Conservation (phyloP, 1,140 invertebrate genomes). For the Phortica variegata region DNA sequence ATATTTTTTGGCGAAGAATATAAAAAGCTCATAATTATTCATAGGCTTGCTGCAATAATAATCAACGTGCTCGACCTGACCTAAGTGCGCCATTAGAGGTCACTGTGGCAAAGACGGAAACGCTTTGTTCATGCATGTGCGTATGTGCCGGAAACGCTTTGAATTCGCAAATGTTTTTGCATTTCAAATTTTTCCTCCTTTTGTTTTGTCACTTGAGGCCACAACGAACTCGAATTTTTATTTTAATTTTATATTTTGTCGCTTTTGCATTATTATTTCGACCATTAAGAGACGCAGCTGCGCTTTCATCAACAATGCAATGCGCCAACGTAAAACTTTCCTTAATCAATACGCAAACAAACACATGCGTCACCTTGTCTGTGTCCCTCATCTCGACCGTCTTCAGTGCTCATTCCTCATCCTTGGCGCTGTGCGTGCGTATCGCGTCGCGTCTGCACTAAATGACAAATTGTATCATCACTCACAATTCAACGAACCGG, state of each 20-base stretch:
- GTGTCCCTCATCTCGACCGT: conserved; percentile 16
- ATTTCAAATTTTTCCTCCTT: too few relatives aligned
- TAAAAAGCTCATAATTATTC: conserved; percentile 39
- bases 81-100: background rate
- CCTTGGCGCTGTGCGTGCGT: background rate
- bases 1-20: conserved; percentile 25
- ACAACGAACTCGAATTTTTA: too few relatives aligned
- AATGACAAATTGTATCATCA: conserved; percentile 52
- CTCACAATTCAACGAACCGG: conserved; percentile 14
- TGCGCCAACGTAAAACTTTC: conserved; percentile 2
- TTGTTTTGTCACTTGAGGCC: too few relatives aligned
- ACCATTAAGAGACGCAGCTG: too few relatives aligned
- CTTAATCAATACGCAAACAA: conserved; percentile 17
- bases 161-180: too few relatives aligned
- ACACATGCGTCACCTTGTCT: conserved; percentile 1
- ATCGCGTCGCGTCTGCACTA: conserved; percentile 39
- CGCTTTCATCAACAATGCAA: conserved; percentile 19
- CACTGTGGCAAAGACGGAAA: too few relatives aligned
- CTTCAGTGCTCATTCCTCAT: conserved; percentile 17
- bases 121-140: too few relatives aligned
- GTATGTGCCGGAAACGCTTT: too few relatives aligned
- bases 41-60: conserved; percentile 16
- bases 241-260: too few relatives aligned
- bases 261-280: too few relatives aligned
- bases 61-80: too few relatives aligned